Percentiles rank a stretch among this genome's conserved stretches.
Conservation (phyloP, 2,888 invertebrate genomes). For the Caenorhabditis sp. region DNA sequence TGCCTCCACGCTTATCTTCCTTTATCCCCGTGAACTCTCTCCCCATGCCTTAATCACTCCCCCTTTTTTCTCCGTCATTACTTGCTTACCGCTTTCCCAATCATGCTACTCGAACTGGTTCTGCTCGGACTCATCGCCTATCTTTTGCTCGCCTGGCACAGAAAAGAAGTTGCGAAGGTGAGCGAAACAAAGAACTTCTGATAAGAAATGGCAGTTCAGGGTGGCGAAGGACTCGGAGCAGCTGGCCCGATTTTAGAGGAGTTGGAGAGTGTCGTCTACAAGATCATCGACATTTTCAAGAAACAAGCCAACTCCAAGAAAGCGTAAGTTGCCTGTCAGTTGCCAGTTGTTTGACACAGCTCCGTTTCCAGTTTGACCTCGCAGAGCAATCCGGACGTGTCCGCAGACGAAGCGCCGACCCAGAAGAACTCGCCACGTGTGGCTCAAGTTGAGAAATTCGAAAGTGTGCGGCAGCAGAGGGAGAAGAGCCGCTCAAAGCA, state of each 20-base stretch:
- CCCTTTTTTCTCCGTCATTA: slow-evolving; percentile 4
- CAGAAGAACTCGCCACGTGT: slow-evolving; percentile 24
- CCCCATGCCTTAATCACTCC: neutral
- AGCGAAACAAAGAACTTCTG: too few species aligned
- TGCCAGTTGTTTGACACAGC: too few species aligned
- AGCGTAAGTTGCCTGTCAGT: neutral
- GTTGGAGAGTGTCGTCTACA: slow-evolving; percentile 23
- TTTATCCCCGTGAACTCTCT: slow-evolving; percentile 19
- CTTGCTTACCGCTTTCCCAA: neutral
- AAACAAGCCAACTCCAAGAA: slow-evolving; percentile 12
- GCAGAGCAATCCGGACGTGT: neutral
- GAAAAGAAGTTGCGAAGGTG: slow-evolving; percentile 45
- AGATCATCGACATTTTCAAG: slow-evolving; percentile 39
- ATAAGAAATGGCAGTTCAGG: too few species aligned
- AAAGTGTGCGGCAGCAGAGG: slow-evolving; percentile 35
- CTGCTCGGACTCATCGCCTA: slow-evolving; percentile 37
- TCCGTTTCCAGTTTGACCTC: neutral
- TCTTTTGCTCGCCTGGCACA: slow-evolving; percentile 37
- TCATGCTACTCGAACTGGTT: slow-evolving; percentile 51
- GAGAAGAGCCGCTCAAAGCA: slow-evolving; percentile 39
- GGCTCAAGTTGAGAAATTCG: slow-evolving; percentile 30
- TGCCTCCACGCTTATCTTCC: slow-evolving; percentile 2
- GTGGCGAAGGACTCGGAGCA: slow-evolving; percentile 49
- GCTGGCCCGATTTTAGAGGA: slow-evolving; percentile 49
- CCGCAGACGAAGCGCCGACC: slow-evolving; percentile 15